Evolutionary conservation across 2,888 invertebrate species (phyloP), one percentile per base, ranked within the genome.

Genomic region (Drosophila mettleri): DNA sequence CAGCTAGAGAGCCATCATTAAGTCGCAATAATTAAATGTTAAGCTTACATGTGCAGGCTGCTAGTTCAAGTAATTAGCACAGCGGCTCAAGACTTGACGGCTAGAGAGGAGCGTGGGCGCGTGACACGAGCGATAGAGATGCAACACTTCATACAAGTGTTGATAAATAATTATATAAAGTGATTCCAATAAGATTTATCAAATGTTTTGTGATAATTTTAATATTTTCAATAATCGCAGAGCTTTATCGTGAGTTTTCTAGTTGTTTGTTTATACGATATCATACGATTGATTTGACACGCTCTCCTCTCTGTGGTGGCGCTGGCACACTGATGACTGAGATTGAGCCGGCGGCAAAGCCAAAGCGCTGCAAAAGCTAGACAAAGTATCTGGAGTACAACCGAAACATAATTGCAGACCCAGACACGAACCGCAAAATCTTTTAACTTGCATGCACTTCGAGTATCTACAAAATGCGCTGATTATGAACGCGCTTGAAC

Each of bases 1-100:
- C 55, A 54, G 62, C 61, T 14, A 58, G 76, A 67, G 69, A 80
- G 70, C 88, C 79, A 76, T 86, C 89, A 86, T 86, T 86, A 86
- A 86, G 87, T 88, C 82, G 86, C 88, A 81, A 86, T 84, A 86
- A 86, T 86, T 86, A 86, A 88, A 88, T 82, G 88, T 88, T 85
- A 81, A 85, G 78, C 87, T 81, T 79, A 85, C 85, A 78, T 72
- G 82, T 84, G 82, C 85, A 69, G 64, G 81, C 79, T 77, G 74
- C 85, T 81, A 85, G 89, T 88, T 88, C 70, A 75, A 85, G 89
- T 86, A 86, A 86, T 86, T 86, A 86, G 87, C 86, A 76, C 79
- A 86, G 78, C 60, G 57, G 57, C 69, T 60, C 52, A 73, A 59
- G 61, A 64, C 53, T 52, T 38, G 45, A 12, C 9, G 38, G 34